These are phyloP conservation scores for Malurus cyaneus DNA, from an alignment of 2,113 vertebrate species.

Conservation along the genomic window DNA sequence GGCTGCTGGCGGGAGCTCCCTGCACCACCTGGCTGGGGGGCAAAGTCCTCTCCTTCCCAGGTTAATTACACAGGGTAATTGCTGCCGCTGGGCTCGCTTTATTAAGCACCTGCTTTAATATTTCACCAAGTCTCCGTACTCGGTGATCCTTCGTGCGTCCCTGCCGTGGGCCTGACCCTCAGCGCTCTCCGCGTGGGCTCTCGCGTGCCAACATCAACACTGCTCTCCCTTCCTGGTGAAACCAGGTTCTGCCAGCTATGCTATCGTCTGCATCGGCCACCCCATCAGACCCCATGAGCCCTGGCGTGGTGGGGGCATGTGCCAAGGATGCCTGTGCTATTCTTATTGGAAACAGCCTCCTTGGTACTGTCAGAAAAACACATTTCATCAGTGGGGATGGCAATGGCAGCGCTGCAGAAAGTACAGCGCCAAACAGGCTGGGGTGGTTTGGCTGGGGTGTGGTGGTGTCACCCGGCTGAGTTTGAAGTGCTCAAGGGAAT, in stretches of 20 bases:
- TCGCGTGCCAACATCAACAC: accelerated
- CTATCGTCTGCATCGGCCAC: accelerated
- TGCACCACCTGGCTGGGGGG: not conserved
- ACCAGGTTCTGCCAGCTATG: accelerated
- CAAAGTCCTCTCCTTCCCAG: conserved; percentile 46
- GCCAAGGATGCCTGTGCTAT: not conserved
- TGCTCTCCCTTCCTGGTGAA: accelerated
- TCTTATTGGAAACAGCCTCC: not conserved
- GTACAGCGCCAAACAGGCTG: not conserved
- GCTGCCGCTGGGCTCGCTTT: not conserved
- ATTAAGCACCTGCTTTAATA: conserved; percentile 33
- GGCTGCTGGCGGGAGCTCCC: not conserved
- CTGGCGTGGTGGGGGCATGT: accelerated
- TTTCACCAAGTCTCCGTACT: not conserved
- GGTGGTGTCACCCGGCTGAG: not conserved
- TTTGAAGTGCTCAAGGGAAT: not conserved
- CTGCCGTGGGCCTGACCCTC: not conserved
- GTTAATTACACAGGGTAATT: conserved; percentile 35
- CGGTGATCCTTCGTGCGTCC: not conserved
- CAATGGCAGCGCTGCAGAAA: not conserved
- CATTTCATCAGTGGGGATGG: not conserved
- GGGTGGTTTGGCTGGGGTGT: conserved; percentile 44
- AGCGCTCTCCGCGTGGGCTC: accelerated
- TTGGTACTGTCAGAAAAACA: not conserved
- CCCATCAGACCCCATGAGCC: not conserved